Conservation (phyloP, 35 echinoderm and acorn worm species). For the Acanthaster planci region DNA sequence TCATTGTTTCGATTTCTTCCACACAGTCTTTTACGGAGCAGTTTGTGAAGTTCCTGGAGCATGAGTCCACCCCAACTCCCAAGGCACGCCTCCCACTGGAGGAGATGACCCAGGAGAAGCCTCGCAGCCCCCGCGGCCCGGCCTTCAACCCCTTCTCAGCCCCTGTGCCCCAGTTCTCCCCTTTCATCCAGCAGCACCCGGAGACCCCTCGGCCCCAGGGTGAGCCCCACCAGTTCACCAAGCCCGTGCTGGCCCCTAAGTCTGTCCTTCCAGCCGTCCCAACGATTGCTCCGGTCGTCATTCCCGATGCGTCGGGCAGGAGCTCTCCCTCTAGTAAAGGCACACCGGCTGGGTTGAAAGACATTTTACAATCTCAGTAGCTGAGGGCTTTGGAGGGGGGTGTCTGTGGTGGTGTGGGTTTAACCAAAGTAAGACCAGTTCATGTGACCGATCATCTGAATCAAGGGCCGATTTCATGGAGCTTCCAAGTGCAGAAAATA, state of each 20-base stretch:
- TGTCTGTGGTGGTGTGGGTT: too few species aligned
- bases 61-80: slow-evolving; percentile 72
- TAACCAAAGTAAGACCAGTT: too few species aligned
- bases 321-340: slow-evolving; percentile 37
- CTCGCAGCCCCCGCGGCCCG: slow-evolving; percentile 27
- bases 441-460: too few species aligned
- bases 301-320: slow-evolving; percentile 22
- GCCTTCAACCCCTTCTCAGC: slow-evolving; percentile 97
- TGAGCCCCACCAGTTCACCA: slow-evolving; percentile 38
- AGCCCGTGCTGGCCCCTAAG: background rate
- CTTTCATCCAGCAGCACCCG: slow-evolving; percentile 67
- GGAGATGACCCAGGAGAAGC: slow-evolving; percentile 75
- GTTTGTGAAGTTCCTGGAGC: slow-evolving; percentile 87
- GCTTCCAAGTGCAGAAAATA: too few species aligned
- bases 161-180: slow-evolving; percentile 81
- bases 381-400: background rate
- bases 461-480: too few species aligned
- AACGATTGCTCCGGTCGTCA: slow-evolving; percentile 13
- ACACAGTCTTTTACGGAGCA: slow-evolving; percentile 86
- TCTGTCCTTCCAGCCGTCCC: slow-evolving; percentile 17
- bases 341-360: background rate
- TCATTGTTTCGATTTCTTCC: slow-evolving; percentile 16
- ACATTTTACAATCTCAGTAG: slow-evolving; percentile 27
- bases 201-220: slow-evolving; percentile 20
- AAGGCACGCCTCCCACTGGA: slow-evolving; percentile 79